Conservation (phyloP, 2,113 vertebrate genomes). For the Smithornis capensis region DNA sequence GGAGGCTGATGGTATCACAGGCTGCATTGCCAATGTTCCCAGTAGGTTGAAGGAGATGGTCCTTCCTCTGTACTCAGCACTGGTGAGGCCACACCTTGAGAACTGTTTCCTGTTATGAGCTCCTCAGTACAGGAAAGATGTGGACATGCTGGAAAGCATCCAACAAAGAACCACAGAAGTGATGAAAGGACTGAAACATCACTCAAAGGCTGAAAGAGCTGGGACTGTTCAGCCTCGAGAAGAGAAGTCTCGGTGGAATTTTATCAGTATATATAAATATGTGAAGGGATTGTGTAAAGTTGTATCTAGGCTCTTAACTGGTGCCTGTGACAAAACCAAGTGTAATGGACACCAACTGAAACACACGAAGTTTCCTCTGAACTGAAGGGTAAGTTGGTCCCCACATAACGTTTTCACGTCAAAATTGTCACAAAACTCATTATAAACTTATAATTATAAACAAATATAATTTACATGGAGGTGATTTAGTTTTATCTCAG, state of each 20-base stretch:
- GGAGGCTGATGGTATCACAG: background rate
- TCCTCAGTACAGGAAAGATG: background rate
- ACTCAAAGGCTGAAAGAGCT: background rate
- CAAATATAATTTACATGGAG: background rate
- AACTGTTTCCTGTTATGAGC: background rate
- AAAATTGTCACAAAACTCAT: background rate
- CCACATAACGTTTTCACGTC: background rate
- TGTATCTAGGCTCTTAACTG: background rate
- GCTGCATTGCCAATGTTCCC: background rate
- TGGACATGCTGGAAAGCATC: fast-evolving
- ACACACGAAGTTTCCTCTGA: background rate
- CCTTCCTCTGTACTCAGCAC: background rate
- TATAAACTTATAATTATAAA: background rate
- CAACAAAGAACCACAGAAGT: fast-evolving
- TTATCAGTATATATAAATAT: background rate
- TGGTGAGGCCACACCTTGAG: background rate
- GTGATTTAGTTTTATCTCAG: background rate
- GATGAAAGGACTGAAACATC: background rate
- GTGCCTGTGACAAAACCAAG: background rate
- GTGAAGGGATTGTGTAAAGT: background rate
- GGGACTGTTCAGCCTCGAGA: background rate
- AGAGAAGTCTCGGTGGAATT: background rate
- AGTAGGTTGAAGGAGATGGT: background rate
- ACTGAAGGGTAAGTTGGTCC: background rate
- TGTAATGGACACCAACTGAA: background rate